Percentiles rank a stretch among this genome's conserved stretches.
These are phyloP conservation scores for Vollenhovia emeryi DNA, from an alignment of 1,140 invertebrate genomes.

Conservation along the genomic window DNA sequence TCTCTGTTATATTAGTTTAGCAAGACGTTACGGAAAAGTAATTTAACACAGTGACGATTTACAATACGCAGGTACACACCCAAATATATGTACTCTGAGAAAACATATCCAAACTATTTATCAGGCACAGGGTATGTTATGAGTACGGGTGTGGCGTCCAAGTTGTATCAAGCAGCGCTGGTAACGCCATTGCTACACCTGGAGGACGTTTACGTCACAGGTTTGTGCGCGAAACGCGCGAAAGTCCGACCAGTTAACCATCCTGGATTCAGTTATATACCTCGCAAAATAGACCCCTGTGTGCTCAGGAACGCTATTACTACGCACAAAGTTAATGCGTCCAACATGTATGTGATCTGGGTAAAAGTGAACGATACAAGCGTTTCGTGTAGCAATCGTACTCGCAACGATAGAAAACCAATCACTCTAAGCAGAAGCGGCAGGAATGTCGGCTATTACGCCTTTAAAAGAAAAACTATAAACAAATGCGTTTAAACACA, in stretches of 20 bases:
- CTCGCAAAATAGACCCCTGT: conserved; percentile 84
- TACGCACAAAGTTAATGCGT: conserved; percentile 79
- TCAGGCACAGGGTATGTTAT: conserved; percentile 94
- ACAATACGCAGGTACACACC: conserved; percentile 89
- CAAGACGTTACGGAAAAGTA: not conserved
- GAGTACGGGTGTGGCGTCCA: conserved; percentile 89
- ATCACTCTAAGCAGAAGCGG: conserved; percentile 70
- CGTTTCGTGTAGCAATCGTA: conserved; percentile 69
- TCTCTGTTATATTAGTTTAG: not conserved
- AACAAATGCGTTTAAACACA: conserved; percentile 73
- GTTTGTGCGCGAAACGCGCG: conserved; percentile 86
- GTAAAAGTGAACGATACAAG: conserved; percentile 77
- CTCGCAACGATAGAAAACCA: conserved; percentile 65
- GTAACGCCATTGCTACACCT: conserved; percentile 90
- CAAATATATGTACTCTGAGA: conserved; percentile 91
- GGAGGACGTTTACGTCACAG: conserved; percentile 95
- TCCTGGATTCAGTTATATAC: conserved; percentile 87
- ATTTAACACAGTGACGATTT: conserved; percentile 6
- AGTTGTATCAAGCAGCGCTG: conserved; percentile 90
- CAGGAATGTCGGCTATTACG: conserved; percentile 76
- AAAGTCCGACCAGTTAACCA: conserved; percentile 86
- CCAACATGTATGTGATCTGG: conserved; percentile 81
- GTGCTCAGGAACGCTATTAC: conserved; percentile 80
- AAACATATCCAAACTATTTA: conserved; percentile 93
- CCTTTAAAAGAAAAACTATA: conserved; percentile 66